Conservation (phyloP, 2,797 vertebrate genomes). For the Bucorvus abyssinicus region DNA sequence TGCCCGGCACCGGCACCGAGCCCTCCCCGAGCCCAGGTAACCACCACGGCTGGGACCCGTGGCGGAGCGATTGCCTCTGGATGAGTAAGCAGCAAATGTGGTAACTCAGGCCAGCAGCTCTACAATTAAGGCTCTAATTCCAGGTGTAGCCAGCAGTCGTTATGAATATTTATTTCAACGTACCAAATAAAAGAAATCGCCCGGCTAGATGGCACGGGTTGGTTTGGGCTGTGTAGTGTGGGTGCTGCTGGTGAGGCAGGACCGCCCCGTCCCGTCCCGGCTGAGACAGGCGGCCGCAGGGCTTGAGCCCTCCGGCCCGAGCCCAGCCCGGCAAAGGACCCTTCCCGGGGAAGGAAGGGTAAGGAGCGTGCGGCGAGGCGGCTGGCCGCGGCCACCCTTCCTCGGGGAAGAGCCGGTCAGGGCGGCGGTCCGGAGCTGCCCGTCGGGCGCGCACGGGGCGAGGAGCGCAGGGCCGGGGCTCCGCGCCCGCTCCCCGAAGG, state of each 20-base stretch:
- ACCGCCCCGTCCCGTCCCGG: background rate
- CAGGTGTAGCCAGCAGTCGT: conserved; percentile 11
- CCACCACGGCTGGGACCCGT: background rate
- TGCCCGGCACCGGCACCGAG: background rate
- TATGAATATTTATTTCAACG: conserved; percentile 50
- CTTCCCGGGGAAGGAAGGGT: background rate
- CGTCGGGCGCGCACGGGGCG: background rate
- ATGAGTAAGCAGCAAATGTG: conserved; percentile 39
- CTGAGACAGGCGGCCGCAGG: background rate
- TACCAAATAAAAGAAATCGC: background rate
- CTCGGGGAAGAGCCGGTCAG: background rate
- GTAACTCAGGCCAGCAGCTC: conserved; percentile 14
- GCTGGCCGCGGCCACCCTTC: background rate
- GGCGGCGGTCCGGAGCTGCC: background rate
- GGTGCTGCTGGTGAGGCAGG: background rate
- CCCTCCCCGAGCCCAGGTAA: background rate
- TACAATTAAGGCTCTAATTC: conserved; percentile 49
- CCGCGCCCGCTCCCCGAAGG: background rate
- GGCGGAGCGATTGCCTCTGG: background rate
- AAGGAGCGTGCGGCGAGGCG: background rate
- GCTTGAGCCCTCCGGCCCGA: background rate
- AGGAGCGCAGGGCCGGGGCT: background rate
- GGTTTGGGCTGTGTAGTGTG: accelerated
- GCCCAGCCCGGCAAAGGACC: background rate
- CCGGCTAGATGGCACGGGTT: accelerated